Evolutionary conservation across 1,140 invertebrate species (phyloP).

Genomic region (Drosophila teissieri): DNA sequence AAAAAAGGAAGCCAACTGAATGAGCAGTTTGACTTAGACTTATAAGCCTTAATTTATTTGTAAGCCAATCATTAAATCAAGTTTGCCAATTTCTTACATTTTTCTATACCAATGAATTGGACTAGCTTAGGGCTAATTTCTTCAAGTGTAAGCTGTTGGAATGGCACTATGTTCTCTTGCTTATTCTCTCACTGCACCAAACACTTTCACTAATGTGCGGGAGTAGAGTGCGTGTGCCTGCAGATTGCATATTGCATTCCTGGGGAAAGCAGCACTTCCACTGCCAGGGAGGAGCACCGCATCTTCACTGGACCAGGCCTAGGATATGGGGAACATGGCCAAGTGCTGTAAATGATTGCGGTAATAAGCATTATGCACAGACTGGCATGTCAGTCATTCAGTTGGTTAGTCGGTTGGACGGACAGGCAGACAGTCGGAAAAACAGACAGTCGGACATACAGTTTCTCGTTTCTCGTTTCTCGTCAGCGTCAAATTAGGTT

Average conservation of each 20-base stretch:
- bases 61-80: too few species aligned
- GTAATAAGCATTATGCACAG: constrained; percentile 80
- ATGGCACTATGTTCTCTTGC: constrained; percentile 21
- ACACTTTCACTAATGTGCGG: constrained; percentile 70
- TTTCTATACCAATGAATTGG: too few species aligned
- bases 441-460: constrained; percentile 9
- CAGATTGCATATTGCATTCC: constrained; percentile 74
- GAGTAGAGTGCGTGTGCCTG: constrained; percentile 17
- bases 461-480: constrained; percentile 16
- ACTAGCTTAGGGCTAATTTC: not conserved
- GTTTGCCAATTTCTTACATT: too few species aligned
- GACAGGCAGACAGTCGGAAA: not conserved
- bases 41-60: too few species aligned
- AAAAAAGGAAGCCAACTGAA: too few species aligned
- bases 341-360: constrained; percentile 55
- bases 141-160: not conserved
- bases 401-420: constrained; percentile 6
- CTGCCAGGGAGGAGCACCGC: not conserved
- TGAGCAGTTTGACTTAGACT: not conserved
- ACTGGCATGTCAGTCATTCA: constrained; percentile 45
- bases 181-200: constrained; percentile 53
- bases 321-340: not conserved
- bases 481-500: constrained; percentile 78
- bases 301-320: not conserved
- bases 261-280: constrained; percentile 42